Percentiles rank a stretch among this genome's conserved stretches.
Evolutionary conservation across 1,140 invertebrate genomes (phyloP).

Genomic region (Drosophila tani): DNA sequence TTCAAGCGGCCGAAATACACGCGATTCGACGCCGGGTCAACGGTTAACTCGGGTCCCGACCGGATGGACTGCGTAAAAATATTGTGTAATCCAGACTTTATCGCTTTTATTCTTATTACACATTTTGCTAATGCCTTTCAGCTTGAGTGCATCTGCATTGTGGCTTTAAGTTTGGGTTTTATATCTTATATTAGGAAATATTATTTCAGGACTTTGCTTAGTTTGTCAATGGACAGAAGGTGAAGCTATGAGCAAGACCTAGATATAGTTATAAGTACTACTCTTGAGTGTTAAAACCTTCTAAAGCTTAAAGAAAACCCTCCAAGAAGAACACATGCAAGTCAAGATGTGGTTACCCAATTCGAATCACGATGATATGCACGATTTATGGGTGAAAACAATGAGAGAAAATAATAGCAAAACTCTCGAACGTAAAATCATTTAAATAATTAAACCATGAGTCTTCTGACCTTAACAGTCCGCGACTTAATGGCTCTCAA

Average conservation of each 20-base stretch:
- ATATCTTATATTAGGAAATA: neutral
- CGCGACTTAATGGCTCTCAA: slow-evolving; percentile 69
- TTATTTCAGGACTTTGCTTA: neutral
- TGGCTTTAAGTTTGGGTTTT: neutral
- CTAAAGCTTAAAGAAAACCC: neutral
- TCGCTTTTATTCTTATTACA: slow-evolving; percentile 23
- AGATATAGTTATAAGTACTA: no score
- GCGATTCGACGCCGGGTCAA: slow-evolving; percentile 52
- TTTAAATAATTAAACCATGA: slow-evolving; percentile 79
- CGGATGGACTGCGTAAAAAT: slow-evolving; percentile 60
- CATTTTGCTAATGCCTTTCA: slow-evolving; percentile 23
- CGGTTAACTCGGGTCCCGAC: slow-evolving; percentile 13
- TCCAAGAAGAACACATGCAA: neutral
- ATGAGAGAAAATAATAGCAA: slow-evolving; percentile 9
- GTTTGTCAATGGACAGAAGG: no score
- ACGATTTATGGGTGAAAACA: slow-evolving; percentile 29
- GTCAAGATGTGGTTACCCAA: neutral
- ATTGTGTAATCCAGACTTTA: slow-evolving; percentile 65
- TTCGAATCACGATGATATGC: slow-evolving; percentile 37
- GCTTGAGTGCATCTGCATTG: slow-evolving; percentile 31
- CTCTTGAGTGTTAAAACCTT: neutral
- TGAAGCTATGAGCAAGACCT: no score
- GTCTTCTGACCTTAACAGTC: slow-evolving; percentile 52
- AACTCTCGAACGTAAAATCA: slow-evolving; percentile 58
- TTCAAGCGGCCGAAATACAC: slow-evolving; percentile 55